Conservation (phyloP, 2,888 invertebrate species). For the Neoascia interrupta region DNA sequence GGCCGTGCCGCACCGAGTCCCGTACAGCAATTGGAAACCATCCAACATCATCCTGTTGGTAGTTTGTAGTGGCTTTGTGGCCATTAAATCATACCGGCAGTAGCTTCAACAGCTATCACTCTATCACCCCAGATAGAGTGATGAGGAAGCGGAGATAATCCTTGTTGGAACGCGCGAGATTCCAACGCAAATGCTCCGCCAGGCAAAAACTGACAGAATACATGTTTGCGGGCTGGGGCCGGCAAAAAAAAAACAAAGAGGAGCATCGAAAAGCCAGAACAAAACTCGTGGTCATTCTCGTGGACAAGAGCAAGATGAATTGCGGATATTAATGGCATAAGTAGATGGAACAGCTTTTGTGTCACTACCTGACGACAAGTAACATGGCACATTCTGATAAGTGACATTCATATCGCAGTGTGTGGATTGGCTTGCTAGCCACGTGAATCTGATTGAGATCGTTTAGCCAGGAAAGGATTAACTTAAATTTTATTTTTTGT, state of each 20-base stretch:
- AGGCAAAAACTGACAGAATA: slow-evolving; percentile 44
- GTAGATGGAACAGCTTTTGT: slow-evolving; percentile 70
- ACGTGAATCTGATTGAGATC: slow-evolving; percentile 47
- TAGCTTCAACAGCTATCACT: slow-evolving; percentile 59
- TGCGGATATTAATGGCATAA: slow-evolving; percentile 66
- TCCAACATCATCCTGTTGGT: slow-evolving; percentile 28
- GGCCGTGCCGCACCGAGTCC: background rate
- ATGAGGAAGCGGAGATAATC: slow-evolving; percentile 69
- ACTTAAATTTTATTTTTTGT: too few relatives aligned
- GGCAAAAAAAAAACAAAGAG: background rate
- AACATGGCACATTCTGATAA: slow-evolving; percentile 79
- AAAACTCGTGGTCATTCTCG: slow-evolving; percentile 53
- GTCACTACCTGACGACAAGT: slow-evolving; percentile 77
- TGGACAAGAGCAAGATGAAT: slow-evolving; percentile 55
- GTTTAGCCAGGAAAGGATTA: too few relatives aligned
- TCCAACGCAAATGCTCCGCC: slow-evolving; percentile 58
- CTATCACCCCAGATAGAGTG: slow-evolving; percentile 66
- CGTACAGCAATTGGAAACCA: slow-evolving; percentile 10
- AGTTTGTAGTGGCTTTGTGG: slow-evolving; percentile 37
- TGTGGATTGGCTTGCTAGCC: slow-evolving; percentile 51
- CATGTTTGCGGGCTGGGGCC: slow-evolving; percentile 33
- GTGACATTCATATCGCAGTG: slow-evolving; percentile 70
- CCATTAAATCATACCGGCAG: slow-evolving; percentile 65
- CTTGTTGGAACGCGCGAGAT: slow-evolving; percentile 68
- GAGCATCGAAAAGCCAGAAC: too few relatives aligned